Evolutionary conservation across 2,888 invertebrate genomes (phyloP), one percentile per base, ranked within the genome.

Genomic region (Hydraecia micacea): DNA sequence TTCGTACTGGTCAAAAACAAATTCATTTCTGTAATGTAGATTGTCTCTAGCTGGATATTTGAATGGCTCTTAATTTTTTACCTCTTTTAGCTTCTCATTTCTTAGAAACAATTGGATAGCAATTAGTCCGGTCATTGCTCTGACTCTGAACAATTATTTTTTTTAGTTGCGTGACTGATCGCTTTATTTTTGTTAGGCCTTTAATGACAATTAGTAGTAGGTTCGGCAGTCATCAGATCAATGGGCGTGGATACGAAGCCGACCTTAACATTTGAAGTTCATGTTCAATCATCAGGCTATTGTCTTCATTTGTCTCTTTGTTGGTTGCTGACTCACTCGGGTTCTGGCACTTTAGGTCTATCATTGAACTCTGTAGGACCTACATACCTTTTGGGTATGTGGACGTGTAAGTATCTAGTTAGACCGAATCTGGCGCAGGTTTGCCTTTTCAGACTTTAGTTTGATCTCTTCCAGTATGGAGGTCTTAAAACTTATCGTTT

Each of bases 161-260:
- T 67, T 65, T 25, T 62, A 39, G 71, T 70, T 79, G 83, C 84
- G 83, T 83, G 84, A 75, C 84, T 66, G 75, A 62, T 49, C 0
- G 21, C 36, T 42, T 39, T 76, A 73, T 79, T 58, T 67, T 73
- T 46, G 67, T 74, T 42, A 65, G 28, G n/a, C 52, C 32, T 42
- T 65, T 73, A 49, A 77, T 77, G 55, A 72, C 18, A 39, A 77
- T 80, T 77, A 74, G 73, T 84, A 52, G 68, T 60, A 77, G 82
- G 71, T 71, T 60, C 55, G 62, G 39, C 28, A 73, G 67, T 73
- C 62, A 49, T 66, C 60, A 70, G 15, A 79, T 79, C 62, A 76
- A 65, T 74, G 68, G 28, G 46, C n/a, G 42, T 18, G 28, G 52
- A 71, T 32, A 72, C 58, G 28, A 49, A 63, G 60, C 21, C 9